Percentiles rank a stretch among this genome's conserved stretches.
Evolutionary conservation across 2,888 invertebrate species (phyloP).

Genomic region (Philereme vetulata): DNA sequence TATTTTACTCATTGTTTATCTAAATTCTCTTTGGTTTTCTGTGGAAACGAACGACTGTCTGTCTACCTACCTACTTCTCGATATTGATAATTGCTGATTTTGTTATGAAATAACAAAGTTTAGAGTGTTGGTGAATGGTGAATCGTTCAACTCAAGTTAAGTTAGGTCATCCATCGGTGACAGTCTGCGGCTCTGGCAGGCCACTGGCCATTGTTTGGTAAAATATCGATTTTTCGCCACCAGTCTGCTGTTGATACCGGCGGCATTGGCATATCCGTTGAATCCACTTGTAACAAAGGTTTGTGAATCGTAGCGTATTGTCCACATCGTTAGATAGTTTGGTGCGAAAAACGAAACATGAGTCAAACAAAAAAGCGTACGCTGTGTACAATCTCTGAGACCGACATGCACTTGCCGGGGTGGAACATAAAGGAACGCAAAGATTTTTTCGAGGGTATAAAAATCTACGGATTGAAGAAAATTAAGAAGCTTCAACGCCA

Average conservation of each 20-base stretch:
- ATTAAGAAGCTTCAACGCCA: slow-evolving; percentile 20
- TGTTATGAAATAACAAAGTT: too few relatives aligned
- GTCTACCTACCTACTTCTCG: too few relatives aligned
- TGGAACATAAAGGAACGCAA: slow-evolving; percentile 14
- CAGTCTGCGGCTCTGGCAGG: too few relatives aligned
- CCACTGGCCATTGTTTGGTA: too few relatives aligned
- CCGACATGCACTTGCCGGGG: slow-evolving; percentile 13
- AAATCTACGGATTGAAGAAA: slow-evolving; percentile 18
- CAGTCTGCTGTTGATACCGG: not conserved
- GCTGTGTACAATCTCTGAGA: slow-evolving; percentile 1
- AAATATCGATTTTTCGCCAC: not conserved
- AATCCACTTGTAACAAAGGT: not conserved
- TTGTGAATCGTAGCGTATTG: not conserved
- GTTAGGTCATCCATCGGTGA: too few relatives aligned
- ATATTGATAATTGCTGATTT: too few relatives aligned
- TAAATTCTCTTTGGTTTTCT: too few relatives aligned
- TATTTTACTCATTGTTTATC: too few relatives aligned
- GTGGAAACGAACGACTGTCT: too few relatives aligned
- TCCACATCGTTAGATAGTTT: slow-evolving; percentile 11
- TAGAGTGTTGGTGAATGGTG: too few relatives aligned
- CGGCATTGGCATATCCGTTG: not conserved
- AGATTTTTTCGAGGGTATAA: slow-evolving; percentile 16
- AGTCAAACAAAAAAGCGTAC: slow-evolving; percentile 15
- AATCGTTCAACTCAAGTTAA: too few relatives aligned
- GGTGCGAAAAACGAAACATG: slow-evolving; percentile 8